A percentile compares a stretch with the other conserved stretches of the same genome.
phyloP scores from a whole-genome alignment of 1,140 invertebrate species.

The Papilio xuthus region DNA sequence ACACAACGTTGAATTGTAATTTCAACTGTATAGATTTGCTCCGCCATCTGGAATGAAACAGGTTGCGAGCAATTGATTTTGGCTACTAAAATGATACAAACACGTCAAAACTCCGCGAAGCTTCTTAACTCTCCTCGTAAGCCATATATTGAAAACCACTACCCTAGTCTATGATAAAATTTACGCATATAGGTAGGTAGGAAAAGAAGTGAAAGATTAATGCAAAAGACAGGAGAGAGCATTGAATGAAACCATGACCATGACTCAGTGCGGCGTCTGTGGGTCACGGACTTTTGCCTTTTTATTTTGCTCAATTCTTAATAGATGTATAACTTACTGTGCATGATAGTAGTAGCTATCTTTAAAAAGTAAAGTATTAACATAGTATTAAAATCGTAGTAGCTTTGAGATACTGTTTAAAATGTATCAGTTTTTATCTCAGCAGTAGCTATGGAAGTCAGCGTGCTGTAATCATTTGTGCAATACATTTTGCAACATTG shows the following conservation, averaged over 20 bases:
- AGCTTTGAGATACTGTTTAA: not conserved
- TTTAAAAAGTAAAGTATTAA: not conserved
- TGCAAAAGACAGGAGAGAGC: not conserved
- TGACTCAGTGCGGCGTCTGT: not conserved
- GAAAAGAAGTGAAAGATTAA: not conserved
- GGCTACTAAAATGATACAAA: too few relatives aligned
- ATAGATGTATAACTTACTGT: not conserved
- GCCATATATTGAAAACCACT: too few relatives aligned
- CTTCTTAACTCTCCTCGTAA: too few relatives aligned
- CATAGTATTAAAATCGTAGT: not conserved
- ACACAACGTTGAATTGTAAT: too few relatives aligned
- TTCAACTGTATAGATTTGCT: too few relatives aligned
- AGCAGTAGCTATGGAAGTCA: not conserved
- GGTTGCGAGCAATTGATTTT: too few relatives aligned
- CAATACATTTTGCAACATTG: not conserved
- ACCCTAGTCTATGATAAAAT: not conserved
- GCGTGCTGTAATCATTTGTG: slow-evolving; percentile 3
- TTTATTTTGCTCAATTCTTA: not conserved
- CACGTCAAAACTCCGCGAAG: too few relatives aligned
- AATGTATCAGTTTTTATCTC: not conserved
- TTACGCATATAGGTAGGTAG: not conserved
- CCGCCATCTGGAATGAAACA: too few relatives aligned
- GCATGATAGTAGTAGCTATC: too few relatives aligned
- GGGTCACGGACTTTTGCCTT: not conserved
- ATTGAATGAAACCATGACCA: not conserved